phyloP scores from a whole-genome alignment of 2,888 invertebrate species.

The Oscheius sp. region DNA sequence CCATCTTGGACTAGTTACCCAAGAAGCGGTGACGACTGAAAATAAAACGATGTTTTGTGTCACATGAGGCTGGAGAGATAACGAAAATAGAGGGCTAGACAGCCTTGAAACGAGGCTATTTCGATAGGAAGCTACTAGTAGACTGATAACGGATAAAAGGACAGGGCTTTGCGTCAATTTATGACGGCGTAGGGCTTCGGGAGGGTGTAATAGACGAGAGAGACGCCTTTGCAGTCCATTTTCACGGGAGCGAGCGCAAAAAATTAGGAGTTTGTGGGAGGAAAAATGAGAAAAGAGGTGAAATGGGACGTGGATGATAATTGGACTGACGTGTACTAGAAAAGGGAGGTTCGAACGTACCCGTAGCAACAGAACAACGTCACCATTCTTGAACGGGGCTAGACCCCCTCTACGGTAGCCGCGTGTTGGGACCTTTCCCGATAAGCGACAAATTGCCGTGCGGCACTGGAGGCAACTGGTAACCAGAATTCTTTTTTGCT shows the following conservation, averaged over 20 bases:
- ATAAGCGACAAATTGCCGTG: neutral
- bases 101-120: too few species aligned
- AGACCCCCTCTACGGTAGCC: constrained; percentile 26
- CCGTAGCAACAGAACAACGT: constrained; percentile 24
- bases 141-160: neutral
- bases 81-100: neutral
- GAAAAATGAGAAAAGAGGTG: neutral
- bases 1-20: constrained; percentile 64
- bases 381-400: constrained; percentile 2
- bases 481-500: neutral
- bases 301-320: neutral
- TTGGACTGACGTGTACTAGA: constrained; percentile 23
- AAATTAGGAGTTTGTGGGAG: neutral
- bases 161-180: too few species aligned
- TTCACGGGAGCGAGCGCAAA: neutral
- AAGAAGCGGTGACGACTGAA: constrained; percentile 41
- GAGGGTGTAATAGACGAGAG: too few species aligned
- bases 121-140: neutral
- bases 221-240: neutral
- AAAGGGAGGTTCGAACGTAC: constrained; percentile 12
- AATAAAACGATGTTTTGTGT: neutral
- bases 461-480: neutral
- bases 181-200: too few species aligned
- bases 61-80: neutral
- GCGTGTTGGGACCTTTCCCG: constrained; percentile 23